Conservation (phyloP, 1,140 invertebrate genomes). For the Frieseomelitta varia region DNA sequence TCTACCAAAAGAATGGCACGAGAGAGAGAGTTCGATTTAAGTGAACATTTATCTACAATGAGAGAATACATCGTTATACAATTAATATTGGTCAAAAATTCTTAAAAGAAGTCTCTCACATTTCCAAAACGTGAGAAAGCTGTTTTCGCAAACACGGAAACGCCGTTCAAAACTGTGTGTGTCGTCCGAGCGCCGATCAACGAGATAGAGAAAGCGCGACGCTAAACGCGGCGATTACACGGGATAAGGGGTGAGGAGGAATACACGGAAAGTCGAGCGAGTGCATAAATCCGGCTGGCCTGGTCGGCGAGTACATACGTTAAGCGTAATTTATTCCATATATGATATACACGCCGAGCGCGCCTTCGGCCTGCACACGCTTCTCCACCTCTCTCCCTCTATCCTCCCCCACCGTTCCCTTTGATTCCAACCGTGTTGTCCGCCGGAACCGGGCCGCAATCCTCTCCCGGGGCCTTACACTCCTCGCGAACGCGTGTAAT, state of each 20-base stretch:
- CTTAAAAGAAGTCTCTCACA: too few relatives aligned
- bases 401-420: not conserved
- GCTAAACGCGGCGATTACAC: constrained; percentile 45
- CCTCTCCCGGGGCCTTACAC: not conserved
- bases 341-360: constrained; percentile 52
- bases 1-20: too few relatives aligned
- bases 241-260: not conserved
- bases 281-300: constrained; percentile 46
- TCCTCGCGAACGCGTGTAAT: constrained; percentile 62
- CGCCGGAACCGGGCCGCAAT: not conserved
- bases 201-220: not conserved
- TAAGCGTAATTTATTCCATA: constrained; percentile 60
- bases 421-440: constrained; percentile 7
- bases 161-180: not conserved
- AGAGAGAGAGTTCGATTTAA: too few relatives aligned
- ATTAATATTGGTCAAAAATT: too few relatives aligned
- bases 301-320: constrained; percentile 34
- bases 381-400: not conserved
- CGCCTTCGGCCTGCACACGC: not conserved
- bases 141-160: too few relatives aligned
- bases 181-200: constrained; percentile 1
- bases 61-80: too few relatives aligned
- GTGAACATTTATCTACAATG: too few relatives aligned
- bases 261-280: constrained; percentile 34
- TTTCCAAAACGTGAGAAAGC: too few relatives aligned